These are phyloP conservation scores for Sapajus apella DNA, from an alignment of 2,113 vertebrate species.

Conservation along the genomic window DNA sequence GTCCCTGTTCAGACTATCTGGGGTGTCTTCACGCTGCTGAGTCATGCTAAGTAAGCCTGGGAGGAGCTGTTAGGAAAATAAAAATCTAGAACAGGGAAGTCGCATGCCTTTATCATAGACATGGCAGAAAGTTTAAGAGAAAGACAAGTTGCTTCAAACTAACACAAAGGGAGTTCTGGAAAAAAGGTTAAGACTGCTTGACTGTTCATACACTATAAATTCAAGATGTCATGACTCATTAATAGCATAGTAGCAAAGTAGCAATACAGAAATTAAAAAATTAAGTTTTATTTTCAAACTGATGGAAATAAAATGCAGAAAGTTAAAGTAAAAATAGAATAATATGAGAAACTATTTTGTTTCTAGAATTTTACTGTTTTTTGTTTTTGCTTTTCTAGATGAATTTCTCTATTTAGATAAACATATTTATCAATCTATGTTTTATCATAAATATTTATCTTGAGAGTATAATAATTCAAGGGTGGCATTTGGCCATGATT, in stretches of 20 bases:
- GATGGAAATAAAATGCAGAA: conserved; percentile 14
- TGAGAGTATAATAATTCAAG: not conserved
- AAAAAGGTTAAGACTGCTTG: not conserved
- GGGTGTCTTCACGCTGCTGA: not conserved
- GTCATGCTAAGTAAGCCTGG: conserved; percentile 30
- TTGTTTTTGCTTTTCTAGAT: conserved; percentile 8
- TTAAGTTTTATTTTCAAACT: not conserved
- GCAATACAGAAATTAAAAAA: not conserved
- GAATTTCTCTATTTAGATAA: conserved; percentile 25
- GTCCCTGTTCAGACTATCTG: not conserved
- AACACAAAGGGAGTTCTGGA: not conserved
- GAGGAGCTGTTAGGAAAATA: not conserved
- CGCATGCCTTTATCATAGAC: not conserved
- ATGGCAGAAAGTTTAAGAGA: conserved; percentile 30
- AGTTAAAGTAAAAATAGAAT: not conserved
- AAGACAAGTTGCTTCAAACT: not conserved
- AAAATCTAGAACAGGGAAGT: conserved; percentile 17
- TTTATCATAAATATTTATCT: conserved; percentile 25
- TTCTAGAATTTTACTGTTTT: not conserved
- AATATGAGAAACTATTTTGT: not conserved
- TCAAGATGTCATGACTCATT: not conserved
- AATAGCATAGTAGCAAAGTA: not conserved
- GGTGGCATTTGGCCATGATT: not conserved
- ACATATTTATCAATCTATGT: not conserved
- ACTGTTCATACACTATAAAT: not conserved